Base-by-base conservation (phyloP, 2,888 invertebrate species). In the Tenthredo notha region DNA sequence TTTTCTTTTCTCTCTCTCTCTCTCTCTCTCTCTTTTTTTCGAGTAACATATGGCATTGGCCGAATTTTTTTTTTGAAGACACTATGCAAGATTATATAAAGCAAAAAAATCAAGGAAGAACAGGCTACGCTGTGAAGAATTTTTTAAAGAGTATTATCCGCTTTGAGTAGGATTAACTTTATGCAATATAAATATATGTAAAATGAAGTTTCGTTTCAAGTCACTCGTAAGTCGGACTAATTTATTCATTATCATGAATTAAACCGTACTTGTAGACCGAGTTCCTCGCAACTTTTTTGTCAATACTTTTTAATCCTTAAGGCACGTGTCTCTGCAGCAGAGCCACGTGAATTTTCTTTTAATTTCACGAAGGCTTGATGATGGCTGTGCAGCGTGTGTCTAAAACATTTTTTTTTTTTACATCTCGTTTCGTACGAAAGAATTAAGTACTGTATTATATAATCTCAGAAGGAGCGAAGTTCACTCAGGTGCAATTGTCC, bases 311-410 rank as follows among this genome's bases (percentile, higher is more conserved):
- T 18, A 15, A 67, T 18, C 18, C 67, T 15, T 12, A 7, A 33
- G 33, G 33, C 67, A 33, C 67, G 33, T 33, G 33, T 67, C 6
- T 67, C 29, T 18, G 6, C 6, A 18, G 18, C 29, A 29, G 33
- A 33, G 33, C 67, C 29, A 29, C 33, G 21, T 74, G 21, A 74
- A 74, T 74, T 74, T 43, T 25, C 74, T 43, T 74, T 74, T 43
- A 21, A 74, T 43, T 43, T 74, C 25, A 74, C 37, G 25, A 25
- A 29, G 29, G 29, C 15, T 6, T 58, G 65, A 29, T n/a, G 25
- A 25, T 72, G 12, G 25, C 67, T 29, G 21, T 37, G 37, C 72
- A n/a, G 40, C 15, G 18, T 40, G 3, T 18, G 21, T 37, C n/a
- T 1, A 0, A 12, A 12, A 43, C 6, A 33, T 4, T 33, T 33